These are phyloP conservation scores for Spinus olivaceus DNA, from an alignment of 2,797 vertebrate species.

Conservation along the genomic window DNA sequence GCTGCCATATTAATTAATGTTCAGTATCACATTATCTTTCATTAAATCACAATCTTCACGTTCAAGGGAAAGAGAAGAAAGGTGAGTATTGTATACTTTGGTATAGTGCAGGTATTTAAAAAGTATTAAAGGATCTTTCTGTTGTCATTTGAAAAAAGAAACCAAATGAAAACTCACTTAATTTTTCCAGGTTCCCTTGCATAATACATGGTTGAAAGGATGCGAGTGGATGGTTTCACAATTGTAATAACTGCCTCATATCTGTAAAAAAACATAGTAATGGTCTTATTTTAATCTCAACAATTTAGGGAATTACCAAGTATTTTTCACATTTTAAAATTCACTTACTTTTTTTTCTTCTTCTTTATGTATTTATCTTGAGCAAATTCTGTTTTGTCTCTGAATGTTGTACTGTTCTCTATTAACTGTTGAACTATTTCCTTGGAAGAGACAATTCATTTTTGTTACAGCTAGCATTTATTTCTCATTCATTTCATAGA, in stretches of 20 bases:
- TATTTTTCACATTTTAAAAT: neutral
- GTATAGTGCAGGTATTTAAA: neutral
- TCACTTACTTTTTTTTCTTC: slow-evolving; percentile 97
- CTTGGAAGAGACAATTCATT: slow-evolving; percentile 71
- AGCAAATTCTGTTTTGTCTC: slow-evolving; percentile 95
- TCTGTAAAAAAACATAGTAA: slow-evolving; percentile 69
- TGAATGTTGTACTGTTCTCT: slow-evolving; percentile 95
- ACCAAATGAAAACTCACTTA: slow-evolving; percentile 80
- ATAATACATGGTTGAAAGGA: slow-evolving; percentile 96
- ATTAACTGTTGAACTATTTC: slow-evolving; percentile 96
- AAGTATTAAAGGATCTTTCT: neutral
- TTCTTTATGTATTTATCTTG: slow-evolving; percentile 99
- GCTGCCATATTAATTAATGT: neutral
- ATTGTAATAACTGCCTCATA: slow-evolving; percentile 90
- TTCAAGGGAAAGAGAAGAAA: neutral
- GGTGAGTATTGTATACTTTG: neutral
- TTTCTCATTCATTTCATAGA: neutral
- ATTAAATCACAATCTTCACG: neutral
- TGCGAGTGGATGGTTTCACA: slow-evolving; percentile 90
- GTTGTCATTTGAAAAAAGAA: slow-evolving; percentile 21
- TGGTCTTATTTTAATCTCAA: neutral
- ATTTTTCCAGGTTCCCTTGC: slow-evolving; percentile 96
- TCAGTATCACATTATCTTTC: neutral
- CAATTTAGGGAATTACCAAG: neutral
- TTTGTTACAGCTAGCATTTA: neutral